Evolutionary conservation across 2,113 vertebrate genomes (phyloP).

Genomic region (Thalassarche chlororhynchos): DNA sequence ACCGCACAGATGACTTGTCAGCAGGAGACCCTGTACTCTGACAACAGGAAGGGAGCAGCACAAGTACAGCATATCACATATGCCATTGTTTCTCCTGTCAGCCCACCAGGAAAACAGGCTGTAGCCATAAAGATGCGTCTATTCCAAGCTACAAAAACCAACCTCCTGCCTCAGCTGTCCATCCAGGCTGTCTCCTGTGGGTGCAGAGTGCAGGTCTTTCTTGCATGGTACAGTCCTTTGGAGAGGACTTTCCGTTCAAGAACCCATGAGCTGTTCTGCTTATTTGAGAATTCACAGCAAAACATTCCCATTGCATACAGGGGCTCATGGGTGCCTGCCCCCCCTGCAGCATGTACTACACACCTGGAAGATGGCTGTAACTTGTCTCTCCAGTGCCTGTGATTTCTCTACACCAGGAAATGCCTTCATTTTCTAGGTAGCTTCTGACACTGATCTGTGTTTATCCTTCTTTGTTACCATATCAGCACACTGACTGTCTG

Average conservation of each 20-base stretch:
- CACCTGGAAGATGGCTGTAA: neutral
- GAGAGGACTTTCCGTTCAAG: neutral
- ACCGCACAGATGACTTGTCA: neutral
- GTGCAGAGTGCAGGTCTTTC: neutral
- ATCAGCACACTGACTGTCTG: neutral
- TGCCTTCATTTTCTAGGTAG: neutral
- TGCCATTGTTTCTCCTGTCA: neutral
- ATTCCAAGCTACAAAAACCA: neutral
- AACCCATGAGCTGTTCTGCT: neutral
- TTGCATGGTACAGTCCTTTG: neutral
- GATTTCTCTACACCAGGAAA: neutral
- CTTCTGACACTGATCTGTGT: neutral
- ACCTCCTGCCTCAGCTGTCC: neutral
- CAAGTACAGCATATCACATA: neutral
- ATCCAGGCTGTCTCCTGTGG: neutral
- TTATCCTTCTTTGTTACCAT: neutral
- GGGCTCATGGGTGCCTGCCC: neutral
- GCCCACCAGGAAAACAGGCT: neutral
- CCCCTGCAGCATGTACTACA: accelerated
- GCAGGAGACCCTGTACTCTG: neutral
- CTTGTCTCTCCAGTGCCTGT: neutral
- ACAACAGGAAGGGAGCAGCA: neutral
- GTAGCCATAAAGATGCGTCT: neutral
- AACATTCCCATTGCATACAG: accelerated
- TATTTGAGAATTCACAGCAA: neutral